Evolutionary conservation across 2,888 invertebrate genomes (phyloP), one percentile per base, ranked within the genome.

Genomic region (Eubasilissa splendida): DNA sequence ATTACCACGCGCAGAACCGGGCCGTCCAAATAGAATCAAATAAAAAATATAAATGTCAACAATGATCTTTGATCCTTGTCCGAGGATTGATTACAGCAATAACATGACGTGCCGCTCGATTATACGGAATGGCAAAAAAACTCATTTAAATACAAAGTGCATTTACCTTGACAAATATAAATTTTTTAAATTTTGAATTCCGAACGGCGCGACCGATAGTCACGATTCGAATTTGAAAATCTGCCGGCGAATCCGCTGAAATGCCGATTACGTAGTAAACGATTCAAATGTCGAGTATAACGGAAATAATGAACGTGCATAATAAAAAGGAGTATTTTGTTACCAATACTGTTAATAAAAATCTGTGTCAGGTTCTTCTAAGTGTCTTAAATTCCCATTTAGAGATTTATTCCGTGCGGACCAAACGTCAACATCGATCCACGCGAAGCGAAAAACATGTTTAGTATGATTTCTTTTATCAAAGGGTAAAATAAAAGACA

Each of bases 161-260:
- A 63, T 63, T 63, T 63, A 11, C 63, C 31, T 33, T 33, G 63
- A 63, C 63, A 63, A 63, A 33, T 12, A 12, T 63, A 33, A 33
- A 12, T 12, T 11, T 11, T 33, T 12, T 2, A 63, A 33, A 63
- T 63, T 63, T 63, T 63, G 33, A 63, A 63, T 63, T 63, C 63
- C 33, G 63, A 22, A 63, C 63, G 33, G 63, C n/a, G 33, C 63
- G n/a, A n/a, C 22, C 42, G 63, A 63, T 33, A 33, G 33, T 63
- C 63, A 63, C 63, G 63, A 63, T 63, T 63, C 63, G 63, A 63
- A 63, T 63, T 63, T 63, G 63, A 31, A 63, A 63, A 63, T 63
- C 63, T 33, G 63, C 31, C 63, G 63, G 42, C 31, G 33, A 63
- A 63, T 63, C 63, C 33, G n/a, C 63, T 33, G 63, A 63, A 63